phyloP scores from a whole-genome alignment of 2,888 invertebrate species.

The Anagyrus pseudococci region DNA sequence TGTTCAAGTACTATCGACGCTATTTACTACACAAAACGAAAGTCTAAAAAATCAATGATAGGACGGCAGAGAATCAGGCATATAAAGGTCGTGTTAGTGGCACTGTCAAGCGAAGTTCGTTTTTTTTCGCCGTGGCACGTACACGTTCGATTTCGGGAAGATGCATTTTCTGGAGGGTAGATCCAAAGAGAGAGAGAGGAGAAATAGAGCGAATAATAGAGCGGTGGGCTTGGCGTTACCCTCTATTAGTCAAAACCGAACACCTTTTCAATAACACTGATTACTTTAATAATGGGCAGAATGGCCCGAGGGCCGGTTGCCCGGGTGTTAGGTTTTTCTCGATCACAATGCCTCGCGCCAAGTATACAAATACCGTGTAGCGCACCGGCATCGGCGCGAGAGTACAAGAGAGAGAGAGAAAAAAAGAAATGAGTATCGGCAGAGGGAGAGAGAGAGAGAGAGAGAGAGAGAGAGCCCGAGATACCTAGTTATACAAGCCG shows the following conservation, averaged over 20 bases:
- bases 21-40: too few species aligned
- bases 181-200: too few species aligned
- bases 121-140: slow-evolving; percentile 7
- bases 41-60: too few species aligned
- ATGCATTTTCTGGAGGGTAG: slow-evolving; percentile 3
- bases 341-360: slow-evolving; percentile 53
- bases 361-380: slow-evolving; percentile 59
- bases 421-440: slow-evolving; percentile 35
- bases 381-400: slow-evolving; percentile 35
- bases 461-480: slow-evolving; percentile 44
- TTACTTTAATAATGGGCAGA: slow-evolving; percentile 59
- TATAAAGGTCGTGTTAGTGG: too few species aligned
- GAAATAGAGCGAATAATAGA: too few species aligned
- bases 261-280: slow-evolving; percentile 58
- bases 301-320: slow-evolving; percentile 56
- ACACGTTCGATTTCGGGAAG: slow-evolving; percentile 8
- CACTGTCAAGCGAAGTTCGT: not conserved
- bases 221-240: slow-evolving; percentile 31
- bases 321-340: slow-evolving; percentile 59
- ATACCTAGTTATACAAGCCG: slow-evolving; percentile 56
- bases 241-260: slow-evolving; percentile 52
- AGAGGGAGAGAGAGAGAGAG: slow-evolving; percentile 8
- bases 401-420: slow-evolving; percentile 10
- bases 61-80: too few species aligned
- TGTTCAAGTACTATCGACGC: too few species aligned